These are phyloP conservation scores for Aethina tumida DNA, from an alignment of 1,140 invertebrate genomes.

Conservation along the genomic window DNA sequence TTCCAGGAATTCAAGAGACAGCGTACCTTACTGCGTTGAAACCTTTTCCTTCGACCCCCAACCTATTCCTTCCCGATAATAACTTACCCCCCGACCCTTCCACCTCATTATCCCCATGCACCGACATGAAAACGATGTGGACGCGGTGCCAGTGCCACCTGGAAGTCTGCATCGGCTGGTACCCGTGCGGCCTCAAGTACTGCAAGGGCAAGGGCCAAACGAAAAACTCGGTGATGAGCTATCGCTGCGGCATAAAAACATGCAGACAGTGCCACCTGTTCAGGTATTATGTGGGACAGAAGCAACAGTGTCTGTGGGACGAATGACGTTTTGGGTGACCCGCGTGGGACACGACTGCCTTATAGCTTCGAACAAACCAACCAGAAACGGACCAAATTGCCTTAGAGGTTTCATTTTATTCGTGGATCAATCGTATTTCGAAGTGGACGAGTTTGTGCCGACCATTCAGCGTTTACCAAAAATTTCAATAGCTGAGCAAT, in stretches of 20 bases:
- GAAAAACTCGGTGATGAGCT: conserved; percentile 50
- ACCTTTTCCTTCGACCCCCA: conserved; percentile 41
- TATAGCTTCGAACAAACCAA: conserved; percentile 17
- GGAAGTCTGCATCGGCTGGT: conserved; percentile 80
- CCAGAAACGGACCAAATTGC: conserved; percentile 26
- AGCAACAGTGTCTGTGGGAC: conserved; percentile 81
- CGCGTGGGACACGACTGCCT: conserved; percentile 7
- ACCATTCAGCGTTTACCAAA: background rate
- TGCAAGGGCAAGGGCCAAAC: conserved; percentile 64
- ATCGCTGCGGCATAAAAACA: conserved; percentile 91
- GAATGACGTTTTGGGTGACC: conserved; percentile 50
- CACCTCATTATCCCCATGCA: conserved; percentile 41
- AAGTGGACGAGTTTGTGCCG: background rate
- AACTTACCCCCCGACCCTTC: conserved; percentile 28
- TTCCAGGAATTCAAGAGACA: conserved; percentile 50
- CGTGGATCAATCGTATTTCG: too few relatives aligned
- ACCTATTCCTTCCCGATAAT: conserved; percentile 27
- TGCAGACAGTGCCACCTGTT: conserved; percentile 84
- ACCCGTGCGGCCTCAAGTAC: conserved; percentile 89
- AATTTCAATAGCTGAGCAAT: too few relatives aligned
- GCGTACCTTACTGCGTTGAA: conserved; percentile 41
- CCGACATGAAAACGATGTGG: conserved; percentile 53
- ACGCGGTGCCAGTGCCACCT: conserved; percentile 67
- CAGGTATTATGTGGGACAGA: conserved; percentile 70
- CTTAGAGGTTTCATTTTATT: too few relatives aligned